These are phyloP conservation scores for Glaucidium brasilianum DNA, from an alignment of 2,113 vertebrate species.

Conservation along the genomic window DNA sequence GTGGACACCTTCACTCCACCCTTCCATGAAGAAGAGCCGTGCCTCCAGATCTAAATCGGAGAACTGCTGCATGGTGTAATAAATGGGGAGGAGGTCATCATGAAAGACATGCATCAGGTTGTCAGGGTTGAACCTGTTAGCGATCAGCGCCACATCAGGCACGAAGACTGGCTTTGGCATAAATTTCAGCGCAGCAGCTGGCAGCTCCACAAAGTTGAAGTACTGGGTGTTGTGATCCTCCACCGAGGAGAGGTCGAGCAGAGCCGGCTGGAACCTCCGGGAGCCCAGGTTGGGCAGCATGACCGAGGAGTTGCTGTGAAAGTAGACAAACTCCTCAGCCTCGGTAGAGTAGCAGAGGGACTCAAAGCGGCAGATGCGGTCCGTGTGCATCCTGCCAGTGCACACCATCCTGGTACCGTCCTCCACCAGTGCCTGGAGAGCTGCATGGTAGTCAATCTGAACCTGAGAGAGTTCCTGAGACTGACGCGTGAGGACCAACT, in stretches of 20 bases:
- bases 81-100: constrained; percentile 92
- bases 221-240: constrained; percentile 98
- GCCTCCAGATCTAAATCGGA: constrained; percentile 85
- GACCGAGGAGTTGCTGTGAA: constrained; percentile 90
- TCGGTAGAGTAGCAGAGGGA: constrained; percentile 94
- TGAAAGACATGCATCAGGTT: constrained; percentile 99
- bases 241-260: constrained; percentile 93
- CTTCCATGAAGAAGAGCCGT: constrained; percentile 96
- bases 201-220: constrained; percentile 96
- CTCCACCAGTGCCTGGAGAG: constrained; percentile 85
- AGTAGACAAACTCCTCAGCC: constrained; percentile 95
- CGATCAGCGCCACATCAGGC: constrained; percentile 90
- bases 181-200: constrained; percentile 87
- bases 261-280: constrained; percentile 92
- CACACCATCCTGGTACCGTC: constrained; percentile 95
- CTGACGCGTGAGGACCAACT: constrained; percentile 80
- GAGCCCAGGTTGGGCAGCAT: constrained; percentile 96
- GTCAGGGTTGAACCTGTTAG: constrained; percentile 96
- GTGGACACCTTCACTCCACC: constrained; percentile 90
- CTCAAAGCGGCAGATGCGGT: constrained; percentile 94
- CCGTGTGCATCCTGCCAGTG: constrained; percentile 94
- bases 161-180: constrained; percentile 96
- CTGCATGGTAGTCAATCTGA: constrained; percentile 87
- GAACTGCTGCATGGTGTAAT: constrained; percentile 95
- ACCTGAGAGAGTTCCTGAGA: constrained; percentile 81